Evolutionary conservation across 2,113 vertebrate species (phyloP).

Genomic region (Oryzias woworae): DNA sequence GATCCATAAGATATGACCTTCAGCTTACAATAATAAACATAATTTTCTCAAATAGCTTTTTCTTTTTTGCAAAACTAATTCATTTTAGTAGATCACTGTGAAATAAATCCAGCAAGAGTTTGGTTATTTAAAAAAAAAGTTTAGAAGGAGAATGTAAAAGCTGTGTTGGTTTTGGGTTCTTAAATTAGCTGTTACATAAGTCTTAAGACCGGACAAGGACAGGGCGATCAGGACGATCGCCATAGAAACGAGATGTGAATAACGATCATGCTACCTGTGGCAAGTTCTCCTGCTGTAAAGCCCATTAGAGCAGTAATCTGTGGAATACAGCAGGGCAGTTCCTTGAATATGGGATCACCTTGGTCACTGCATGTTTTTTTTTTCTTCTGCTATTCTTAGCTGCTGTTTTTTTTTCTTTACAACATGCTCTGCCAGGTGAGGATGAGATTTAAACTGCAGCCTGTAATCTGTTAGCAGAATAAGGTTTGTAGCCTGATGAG

Average conservation of each 20-base stretch:
- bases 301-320: slow-evolving; percentile 67
- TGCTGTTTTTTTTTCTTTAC: background rate
- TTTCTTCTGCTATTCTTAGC: slow-evolving; percentile 63
- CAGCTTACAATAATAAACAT: background rate
- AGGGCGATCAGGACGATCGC: slow-evolving; percentile 19
- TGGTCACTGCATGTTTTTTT: slow-evolving; percentile 42
- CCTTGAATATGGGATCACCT: slow-evolving; percentile 38
- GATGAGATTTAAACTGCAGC: slow-evolving; percentile 28
- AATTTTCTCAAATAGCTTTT: background rate
- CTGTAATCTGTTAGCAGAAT: slow-evolving; percentile 27
- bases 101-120: background rate
- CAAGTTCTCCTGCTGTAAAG: slow-evolving; percentile 57
- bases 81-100: background rate
- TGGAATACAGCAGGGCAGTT: slow-evolving; percentile 31
- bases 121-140: background rate
- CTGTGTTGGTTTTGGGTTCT: slow-evolving; percentile 16
- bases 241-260: slow-evolving; percentile 42
- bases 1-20: slow-evolving; percentile 4
- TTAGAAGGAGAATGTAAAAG: background rate
- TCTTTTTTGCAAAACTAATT: background rate
- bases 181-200: slow-evolving; percentile 35
- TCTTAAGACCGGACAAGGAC: slow-evolving; percentile 31
- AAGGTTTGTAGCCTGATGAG: background rate
- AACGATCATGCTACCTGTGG: slow-evolving; percentile 64
- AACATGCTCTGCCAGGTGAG: slow-evolving; percentile 27